Conservation (phyloP, 2,113 vertebrate genomes). For the Talpa occidentalis region DNA sequence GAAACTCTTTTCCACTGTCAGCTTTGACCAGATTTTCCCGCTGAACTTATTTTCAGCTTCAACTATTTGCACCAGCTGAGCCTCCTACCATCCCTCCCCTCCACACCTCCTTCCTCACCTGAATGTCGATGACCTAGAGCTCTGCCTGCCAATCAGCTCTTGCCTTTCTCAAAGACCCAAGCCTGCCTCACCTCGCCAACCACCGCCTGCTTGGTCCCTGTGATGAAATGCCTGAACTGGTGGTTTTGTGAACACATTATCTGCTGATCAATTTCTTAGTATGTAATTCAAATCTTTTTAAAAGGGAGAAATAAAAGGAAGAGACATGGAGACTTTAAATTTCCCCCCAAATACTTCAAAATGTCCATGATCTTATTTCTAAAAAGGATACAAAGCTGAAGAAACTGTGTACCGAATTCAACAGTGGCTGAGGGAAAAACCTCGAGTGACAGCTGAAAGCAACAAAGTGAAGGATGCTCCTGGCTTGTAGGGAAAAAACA, state of each 20-base stretch:
- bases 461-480: neutral
- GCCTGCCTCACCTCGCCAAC: neutral
- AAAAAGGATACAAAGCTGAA: neutral
- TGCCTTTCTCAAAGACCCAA: neutral
- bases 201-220: neutral
- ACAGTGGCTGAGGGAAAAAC: neutral
- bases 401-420: neutral
- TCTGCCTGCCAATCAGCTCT: neutral
- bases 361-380: neutral
- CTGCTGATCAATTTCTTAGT: constrained; percentile 10
- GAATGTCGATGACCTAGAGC: neutral
- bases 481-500: neutral
- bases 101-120: neutral
- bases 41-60: neutral
- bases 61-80: rapidly evolving
- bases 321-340: neutral
- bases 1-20: neutral
- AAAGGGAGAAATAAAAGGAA: neutral
- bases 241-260: neutral
- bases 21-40: neutral
- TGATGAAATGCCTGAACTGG: neutral
- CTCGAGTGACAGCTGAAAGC: neutral
- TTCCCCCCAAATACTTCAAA: constrained; percentile 22
- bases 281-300: neutral
- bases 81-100: neutral